These are phyloP conservation scores for Pampus argenteus DNA, from an alignment of 2,797 vertebrate species.

Conservation along the genomic window DNA sequence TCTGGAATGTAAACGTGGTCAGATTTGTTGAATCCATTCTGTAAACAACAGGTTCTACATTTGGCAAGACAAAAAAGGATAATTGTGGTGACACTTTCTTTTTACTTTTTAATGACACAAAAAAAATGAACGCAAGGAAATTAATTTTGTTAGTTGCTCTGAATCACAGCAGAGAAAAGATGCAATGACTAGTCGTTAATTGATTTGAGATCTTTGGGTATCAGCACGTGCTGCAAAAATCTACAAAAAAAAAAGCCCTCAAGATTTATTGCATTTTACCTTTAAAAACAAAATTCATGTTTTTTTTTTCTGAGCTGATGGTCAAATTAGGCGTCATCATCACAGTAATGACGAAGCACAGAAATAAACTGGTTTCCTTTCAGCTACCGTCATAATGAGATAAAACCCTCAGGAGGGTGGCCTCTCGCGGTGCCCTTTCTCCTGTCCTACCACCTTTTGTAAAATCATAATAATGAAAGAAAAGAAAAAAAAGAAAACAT, in stretches of 20 bases:
- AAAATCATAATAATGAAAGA: constrained; percentile 25
- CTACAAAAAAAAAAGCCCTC: neutral
- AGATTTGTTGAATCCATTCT: constrained; percentile 1
- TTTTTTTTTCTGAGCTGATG: too few relatives aligned
- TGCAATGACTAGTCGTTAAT: neutral
- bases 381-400: neutral
- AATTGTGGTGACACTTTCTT: neutral
- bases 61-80: neutral
- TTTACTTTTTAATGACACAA: too few relatives aligned
- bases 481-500: constrained; percentile 21
- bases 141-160: too few relatives aligned
- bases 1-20: neutral
- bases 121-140: too few relatives aligned
- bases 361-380: neutral
- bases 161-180: too few relatives aligned
- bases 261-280: neutral
- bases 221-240: neutral
- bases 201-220: neutral
- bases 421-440: constrained; percentile 1
- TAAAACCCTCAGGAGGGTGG: constrained; percentile 7
- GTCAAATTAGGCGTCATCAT: neutral
- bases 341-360: neutral
- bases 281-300: neutral
- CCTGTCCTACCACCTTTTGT: constrained; percentile 10
- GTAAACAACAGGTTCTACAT: constrained; percentile 2